These are phyloP conservation scores for Brienomyrus brachyistius DNA, from an alignment of 2,113 vertebrate species.

Conservation along the genomic window DNA sequence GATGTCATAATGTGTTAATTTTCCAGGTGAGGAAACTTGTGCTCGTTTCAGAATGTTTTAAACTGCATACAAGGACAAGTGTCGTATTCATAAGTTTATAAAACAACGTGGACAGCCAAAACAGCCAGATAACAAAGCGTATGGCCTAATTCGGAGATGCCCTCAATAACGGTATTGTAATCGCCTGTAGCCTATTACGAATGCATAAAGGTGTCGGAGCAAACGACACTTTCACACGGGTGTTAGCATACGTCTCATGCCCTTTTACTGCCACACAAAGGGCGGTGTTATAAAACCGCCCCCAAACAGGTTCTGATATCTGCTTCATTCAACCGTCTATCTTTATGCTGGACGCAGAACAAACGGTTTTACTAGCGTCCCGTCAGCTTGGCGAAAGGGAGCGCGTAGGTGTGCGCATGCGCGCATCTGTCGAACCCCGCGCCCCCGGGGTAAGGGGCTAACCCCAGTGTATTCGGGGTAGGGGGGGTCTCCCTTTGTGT, in stretches of 20 bases:
- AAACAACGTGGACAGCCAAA: not conserved
- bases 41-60: not conserved
- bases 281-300: not conserved
- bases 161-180: not conserved
- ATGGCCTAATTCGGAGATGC: not conserved
- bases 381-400: not conserved
- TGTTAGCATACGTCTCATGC: not conserved
- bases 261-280: not conserved
- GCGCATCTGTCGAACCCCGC: not conserved
- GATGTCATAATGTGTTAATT: not conserved
- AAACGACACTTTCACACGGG: not conserved
- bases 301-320: not conserved
- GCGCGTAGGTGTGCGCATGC: not conserved
- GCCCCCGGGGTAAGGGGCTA: not conserved
- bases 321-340: not conserved
- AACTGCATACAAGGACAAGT: not conserved
- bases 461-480: not conserved
- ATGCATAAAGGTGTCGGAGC: not conserved
- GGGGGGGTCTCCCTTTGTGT: not conserved
- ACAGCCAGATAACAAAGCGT: not conserved
- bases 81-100: not conserved
- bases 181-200: not conserved
- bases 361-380: not conserved
- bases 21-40: not conserved
- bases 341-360: not conserved